Percentiles rank a stretch among this genome's conserved stretches.
Conservation (phyloP, 1,140 invertebrate species). For the Bradysia coprophila region DNA sequence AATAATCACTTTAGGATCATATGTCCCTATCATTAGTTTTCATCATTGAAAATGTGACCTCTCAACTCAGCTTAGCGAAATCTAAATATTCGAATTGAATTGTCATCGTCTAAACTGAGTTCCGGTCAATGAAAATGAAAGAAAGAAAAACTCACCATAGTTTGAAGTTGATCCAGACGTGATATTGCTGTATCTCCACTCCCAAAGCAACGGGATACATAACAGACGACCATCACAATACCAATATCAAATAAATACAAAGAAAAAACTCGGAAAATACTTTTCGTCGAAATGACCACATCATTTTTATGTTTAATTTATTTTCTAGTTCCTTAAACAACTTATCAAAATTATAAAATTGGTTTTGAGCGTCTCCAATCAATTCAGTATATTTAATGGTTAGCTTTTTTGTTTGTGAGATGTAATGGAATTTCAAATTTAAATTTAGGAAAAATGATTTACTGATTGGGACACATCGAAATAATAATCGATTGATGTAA, state of each 20-base stretch:
- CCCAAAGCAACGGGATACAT: background rate
- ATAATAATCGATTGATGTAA: no score
- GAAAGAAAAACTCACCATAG: background rate
- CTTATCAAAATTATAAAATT: no score
- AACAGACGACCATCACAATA: background rate
- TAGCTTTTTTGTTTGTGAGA: no score
- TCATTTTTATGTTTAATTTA: background rate
- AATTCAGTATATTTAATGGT: no score
- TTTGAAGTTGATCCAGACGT: background rate
- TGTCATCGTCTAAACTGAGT: background rate
- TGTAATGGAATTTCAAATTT: no score
- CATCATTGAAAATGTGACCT: no score
- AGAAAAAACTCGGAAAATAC: background rate
- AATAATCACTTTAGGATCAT: background rate
- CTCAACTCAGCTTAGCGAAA: no score
- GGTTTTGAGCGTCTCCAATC: no score
- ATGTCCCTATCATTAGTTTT: background rate
- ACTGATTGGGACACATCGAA: no score
- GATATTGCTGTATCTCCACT: background rate
- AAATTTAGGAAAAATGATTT: no score
- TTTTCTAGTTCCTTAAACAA: no score
- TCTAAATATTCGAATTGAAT: background rate
- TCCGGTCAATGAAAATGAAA: background rate
- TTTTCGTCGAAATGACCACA: background rate
- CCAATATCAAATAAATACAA: background rate